Conservation (phyloP, 2,797 vertebrate genomes). For the Varecia variegata region DNA sequence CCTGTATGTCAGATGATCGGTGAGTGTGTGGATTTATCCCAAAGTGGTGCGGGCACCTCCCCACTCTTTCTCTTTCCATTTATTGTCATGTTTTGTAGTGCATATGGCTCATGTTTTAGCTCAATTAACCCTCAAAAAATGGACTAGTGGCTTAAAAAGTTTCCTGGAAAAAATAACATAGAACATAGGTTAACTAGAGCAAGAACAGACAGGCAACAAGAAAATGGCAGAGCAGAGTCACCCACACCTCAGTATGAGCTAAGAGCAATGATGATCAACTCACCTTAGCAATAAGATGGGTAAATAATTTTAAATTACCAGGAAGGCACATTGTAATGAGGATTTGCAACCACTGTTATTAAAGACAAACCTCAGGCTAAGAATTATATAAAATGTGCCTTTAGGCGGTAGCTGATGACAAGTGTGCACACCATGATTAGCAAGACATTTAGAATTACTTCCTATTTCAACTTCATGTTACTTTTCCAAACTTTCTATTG, state of each 20-base stretch:
- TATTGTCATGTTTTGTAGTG: not conserved
- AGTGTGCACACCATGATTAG: fast-evolving
- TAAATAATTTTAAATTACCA: not conserved
- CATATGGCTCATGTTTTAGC: not conserved
- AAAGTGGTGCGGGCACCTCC: not conserved
- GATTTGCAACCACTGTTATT: not conserved
- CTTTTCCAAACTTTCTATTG: not conserved
- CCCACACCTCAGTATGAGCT: fast-evolving
- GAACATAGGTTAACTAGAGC: not conserved
- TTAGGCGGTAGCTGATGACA: not conserved
- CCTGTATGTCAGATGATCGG: not conserved
- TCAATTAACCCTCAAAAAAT: not conserved
- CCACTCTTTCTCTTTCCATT: not conserved
- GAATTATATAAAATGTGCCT: not conserved
- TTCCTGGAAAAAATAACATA: not conserved
- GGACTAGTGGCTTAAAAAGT: not conserved
- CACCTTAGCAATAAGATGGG: not conserved
- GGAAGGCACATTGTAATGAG: not conserved
- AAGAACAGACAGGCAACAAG: not conserved
- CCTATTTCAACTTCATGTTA: not conserved
- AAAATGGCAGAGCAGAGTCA: not conserved
- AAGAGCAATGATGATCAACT: not conserved
- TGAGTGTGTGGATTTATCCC: not conserved
- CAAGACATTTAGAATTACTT: not conserved
- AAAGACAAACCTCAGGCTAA: not conserved